Conservation (phyloP, 2,888 invertebrate genomes). For the Lomographa bimaculata region DNA sequence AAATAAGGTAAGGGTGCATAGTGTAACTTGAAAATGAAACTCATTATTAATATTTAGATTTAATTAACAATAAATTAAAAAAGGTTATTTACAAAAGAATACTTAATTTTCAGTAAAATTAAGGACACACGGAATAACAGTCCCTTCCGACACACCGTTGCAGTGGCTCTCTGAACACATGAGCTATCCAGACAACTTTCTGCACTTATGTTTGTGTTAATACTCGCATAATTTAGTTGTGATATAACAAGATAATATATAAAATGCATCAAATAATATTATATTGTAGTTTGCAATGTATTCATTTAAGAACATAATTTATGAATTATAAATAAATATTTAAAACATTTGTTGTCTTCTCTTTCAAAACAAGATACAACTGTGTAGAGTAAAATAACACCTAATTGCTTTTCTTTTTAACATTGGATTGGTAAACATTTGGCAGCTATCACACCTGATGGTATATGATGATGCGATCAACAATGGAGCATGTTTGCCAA, state of each 20-base stretch:
- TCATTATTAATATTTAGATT: no score
- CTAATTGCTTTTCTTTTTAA: no score
- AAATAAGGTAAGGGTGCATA: no score
- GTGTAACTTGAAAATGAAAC: no score
- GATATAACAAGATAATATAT: constrained; percentile 9
- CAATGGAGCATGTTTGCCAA: no score
- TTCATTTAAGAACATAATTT: constrained; percentile 4
- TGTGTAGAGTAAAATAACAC: no score
- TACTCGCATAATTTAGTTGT: not conserved
- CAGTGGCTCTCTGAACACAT: constrained; percentile 99
- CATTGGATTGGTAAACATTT: no score
- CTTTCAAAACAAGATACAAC: no score
- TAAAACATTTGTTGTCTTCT: no score
- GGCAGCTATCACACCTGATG: no score
- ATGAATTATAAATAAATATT: constrained; percentile 7
- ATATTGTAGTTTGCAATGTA: constrained; percentile 6
- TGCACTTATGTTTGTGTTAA: constrained; percentile 90
- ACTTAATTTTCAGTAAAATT: constrained; percentile 85
- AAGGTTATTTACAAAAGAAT: constrained; percentile 4
- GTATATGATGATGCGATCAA: no score
- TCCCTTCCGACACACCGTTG: constrained; percentile 94
- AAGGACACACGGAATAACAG: constrained; percentile 94
- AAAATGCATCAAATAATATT: constrained; percentile 1
- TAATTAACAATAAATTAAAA: constrained; percentile 1
- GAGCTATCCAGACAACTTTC: constrained; percentile 99